Conservation (phyloP, 1,140 invertebrate genomes). For the Dendroctonus valens region DNA sequence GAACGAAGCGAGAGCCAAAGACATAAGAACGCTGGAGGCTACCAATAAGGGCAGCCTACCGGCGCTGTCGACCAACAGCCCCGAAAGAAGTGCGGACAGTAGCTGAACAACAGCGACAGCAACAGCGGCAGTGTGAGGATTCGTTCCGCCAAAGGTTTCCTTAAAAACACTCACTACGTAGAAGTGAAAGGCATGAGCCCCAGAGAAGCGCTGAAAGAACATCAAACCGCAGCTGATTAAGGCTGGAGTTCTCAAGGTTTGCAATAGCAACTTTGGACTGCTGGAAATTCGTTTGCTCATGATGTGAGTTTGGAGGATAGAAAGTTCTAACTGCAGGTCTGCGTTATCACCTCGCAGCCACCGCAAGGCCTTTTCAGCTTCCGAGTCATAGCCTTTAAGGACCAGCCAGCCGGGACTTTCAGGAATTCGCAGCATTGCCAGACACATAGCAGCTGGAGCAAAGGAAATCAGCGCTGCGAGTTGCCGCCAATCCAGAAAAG, state of each 20-base stretch:
- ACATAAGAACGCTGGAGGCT: conserved; percentile 80
- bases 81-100: conserved; percentile 73
- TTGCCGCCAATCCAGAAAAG: conserved; percentile 78
- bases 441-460: conserved; percentile 68
- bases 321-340: conserved; percentile 70
- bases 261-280: conserved; percentile 38
- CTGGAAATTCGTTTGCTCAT: conserved; percentile 50
- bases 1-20: conserved; percentile 73
- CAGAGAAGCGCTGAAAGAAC: conserved; percentile 82
- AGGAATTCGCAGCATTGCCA: conserved; percentile 70
- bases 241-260: conserved; percentile 58
- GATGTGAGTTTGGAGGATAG: conserved; percentile 66
- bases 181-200: conserved; percentile 78
- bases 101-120: conserved; percentile 76
- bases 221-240: conserved; percentile 79
- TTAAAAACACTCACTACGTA: conserved; percentile 79
- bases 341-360: conserved; percentile 73
- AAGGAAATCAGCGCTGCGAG: conserved; percentile 72
- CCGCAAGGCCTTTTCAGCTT: conserved; percentile 72
- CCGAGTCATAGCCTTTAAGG: conserved; percentile 69
- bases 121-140: conserved; percentile 78
- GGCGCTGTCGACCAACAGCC: conserved; percentile 75
- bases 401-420: conserved; percentile 82
- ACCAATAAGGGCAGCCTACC: conserved; percentile 74
- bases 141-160: conserved; percentile 73